Conservation (phyloP, 2,888 invertebrate species). For the Erannis defoliaria region DNA sequence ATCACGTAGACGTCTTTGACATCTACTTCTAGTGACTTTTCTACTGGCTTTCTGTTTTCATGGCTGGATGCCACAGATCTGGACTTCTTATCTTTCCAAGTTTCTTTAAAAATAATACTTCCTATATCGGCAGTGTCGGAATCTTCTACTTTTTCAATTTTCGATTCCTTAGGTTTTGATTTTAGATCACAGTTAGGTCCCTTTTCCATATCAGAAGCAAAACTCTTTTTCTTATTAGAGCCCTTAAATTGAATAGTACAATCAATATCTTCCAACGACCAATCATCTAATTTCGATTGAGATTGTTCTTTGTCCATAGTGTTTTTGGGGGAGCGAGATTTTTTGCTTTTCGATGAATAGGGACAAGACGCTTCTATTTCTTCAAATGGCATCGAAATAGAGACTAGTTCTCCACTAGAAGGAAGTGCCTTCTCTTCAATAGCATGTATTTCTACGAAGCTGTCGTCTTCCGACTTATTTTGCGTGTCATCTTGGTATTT, state of each 20-base stretch:
- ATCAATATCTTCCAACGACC: conserved; percentile 51
- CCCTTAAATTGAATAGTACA: conserved; percentile 41
- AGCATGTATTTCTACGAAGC: conserved; percentile 81
- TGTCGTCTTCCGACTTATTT: conserved; percentile 73
- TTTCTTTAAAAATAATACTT: conserved; percentile 55
- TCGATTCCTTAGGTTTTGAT: conserved; percentile 46
- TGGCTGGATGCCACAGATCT: conserved; percentile 69
- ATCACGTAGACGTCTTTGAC: conserved; percentile 80
- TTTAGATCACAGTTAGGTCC: conserved; percentile 47
- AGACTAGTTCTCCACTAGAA: conserved; percentile 73
- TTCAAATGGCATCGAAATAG: conserved; percentile 74
- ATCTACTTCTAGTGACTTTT: conserved; percentile 60
- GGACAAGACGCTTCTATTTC: conserved; percentile 63
- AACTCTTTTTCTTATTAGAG: conserved; percentile 43
- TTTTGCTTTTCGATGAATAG: conserved; percentile 66
- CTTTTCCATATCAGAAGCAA: conserved; percentile 44
- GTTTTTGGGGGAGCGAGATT: conserved; percentile 66
- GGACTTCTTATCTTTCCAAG: conserved; percentile 64
- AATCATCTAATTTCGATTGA: conserved; percentile 51
- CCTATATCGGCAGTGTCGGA: conserved; percentile 48
- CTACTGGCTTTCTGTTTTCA: conserved; percentile 62
- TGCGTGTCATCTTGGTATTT: conserved; percentile 68
- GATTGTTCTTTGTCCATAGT: conserved; percentile 63
- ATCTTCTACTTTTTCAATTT: conserved; percentile 43
- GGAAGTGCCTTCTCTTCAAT: conserved; percentile 74